Percentiles rank a stretch among this genome's conserved stretches.
These are phyloP conservation scores for Drosophila gaucha DNA, from an alignment of 2,888 invertebrate genomes.

Conservation along the genomic window DNA sequence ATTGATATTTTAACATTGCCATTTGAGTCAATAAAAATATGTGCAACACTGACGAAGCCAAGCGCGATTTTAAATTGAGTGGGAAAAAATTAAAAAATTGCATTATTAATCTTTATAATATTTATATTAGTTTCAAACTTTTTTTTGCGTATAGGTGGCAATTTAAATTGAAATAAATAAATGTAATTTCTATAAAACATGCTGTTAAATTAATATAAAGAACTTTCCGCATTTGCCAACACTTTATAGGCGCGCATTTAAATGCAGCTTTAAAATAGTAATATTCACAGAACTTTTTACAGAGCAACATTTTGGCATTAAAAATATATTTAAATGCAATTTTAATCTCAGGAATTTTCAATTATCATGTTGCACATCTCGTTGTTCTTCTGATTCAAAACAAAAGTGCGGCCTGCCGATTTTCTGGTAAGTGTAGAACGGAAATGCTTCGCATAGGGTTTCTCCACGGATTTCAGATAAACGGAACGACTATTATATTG, in stretches of 20 bases:
- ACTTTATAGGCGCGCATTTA: background rate
- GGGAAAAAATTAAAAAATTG: background rate
- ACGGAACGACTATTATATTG: conserved; percentile 89
- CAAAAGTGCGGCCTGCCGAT: conserved; percentile 89
- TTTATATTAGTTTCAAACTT: background rate
- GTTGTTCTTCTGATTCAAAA: conserved; percentile 91
- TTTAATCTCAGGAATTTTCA: conserved; percentile 33
- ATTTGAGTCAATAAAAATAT: background rate
- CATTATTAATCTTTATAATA: background rate
- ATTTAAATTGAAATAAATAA: no score
- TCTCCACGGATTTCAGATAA: conserved; percentile 86
- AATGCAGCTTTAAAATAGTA: conserved; percentile 33
- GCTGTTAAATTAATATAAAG: background rate
- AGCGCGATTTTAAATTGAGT: background rate
- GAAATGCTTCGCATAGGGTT: conserved; percentile 69
- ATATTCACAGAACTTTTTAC: conserved; percentile 48
- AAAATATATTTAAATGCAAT: conserved; percentile 8
- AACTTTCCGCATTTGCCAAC: background rate
- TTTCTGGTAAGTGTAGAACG: conserved; percentile 85
- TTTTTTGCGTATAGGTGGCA: no score
- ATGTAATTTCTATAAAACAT: background rate
- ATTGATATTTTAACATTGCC: background rate
- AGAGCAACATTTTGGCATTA: conserved; percentile 6
- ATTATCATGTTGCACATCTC: conserved; percentile 88
- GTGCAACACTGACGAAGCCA: background rate